Base-by-base conservation (phyloP, 37 sponge, comb jelly and placozoan species). In the Mnemiopsis leidyi region DNA sequence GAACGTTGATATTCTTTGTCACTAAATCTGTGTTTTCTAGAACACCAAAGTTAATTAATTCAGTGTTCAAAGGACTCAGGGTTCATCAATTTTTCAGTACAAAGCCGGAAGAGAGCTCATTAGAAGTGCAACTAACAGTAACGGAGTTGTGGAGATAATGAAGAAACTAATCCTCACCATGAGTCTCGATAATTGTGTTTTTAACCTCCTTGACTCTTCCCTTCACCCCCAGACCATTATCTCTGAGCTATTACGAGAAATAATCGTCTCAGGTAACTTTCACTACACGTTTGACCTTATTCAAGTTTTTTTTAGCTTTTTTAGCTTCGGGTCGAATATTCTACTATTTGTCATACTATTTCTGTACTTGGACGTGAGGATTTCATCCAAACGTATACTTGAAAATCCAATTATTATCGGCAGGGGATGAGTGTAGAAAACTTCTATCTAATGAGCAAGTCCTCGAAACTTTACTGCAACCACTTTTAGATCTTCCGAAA, bases 381-480 rank as follows among this genome's bases (percentile, higher is more conserved):
- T n/a, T n/a, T n/a, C n/a, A n/a, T n/a, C n/a, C n/a, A n/a, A n/a
- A n/a, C n/a, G n/a, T n/a, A n/a, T n/a, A n/a, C n/a, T n/a, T n/a
- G n/a, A n/a, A n/a, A n/a, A n/a, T n/a, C n/a, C n/a, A n/a, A n/a
- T n/a, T n/a, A n/a, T n/a, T n/a, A n/a, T n/a, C n/a, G n/a, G n/a
- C 79, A 77, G 79, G 79, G 18, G 79, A 77, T 2, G 79, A 77
- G 36, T 77, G 79, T 20, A 77, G 79, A 32, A 77, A 77, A 36
- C 35, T 77, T 26, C 79, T 77, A 1, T 77, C 79, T 20, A 77
- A 77, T 32, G 79, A 77, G 36, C 26, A 16, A 32, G 79, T 77
- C 9, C 18, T 77, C 20, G 32, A 77, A 32, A 77, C 79, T 16
- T 77, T 77, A 16, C 26, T 77, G 79, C 79, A 77, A 20, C 79